These are phyloP conservation scores for Orchesellides sinensis DNA, from an alignment of 2,888 invertebrate genomes.

Conservation along the genomic window DNA sequence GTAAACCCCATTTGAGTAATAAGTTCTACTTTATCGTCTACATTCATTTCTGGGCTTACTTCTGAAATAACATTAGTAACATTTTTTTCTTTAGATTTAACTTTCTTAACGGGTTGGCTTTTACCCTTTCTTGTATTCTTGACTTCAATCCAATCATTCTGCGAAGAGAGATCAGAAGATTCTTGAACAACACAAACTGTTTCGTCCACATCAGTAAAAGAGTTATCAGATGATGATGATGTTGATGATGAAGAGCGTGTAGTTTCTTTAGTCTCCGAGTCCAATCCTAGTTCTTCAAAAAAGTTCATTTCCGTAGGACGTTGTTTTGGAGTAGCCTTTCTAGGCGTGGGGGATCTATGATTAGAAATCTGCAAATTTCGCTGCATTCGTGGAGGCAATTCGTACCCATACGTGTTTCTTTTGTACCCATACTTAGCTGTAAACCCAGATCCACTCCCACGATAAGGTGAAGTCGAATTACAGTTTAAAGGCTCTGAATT, in stretches of 20 bases:
- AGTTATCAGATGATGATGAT: slow-evolving; percentile 45
- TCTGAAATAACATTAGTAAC: neutral
- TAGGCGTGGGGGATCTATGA: slow-evolving; percentile 9
- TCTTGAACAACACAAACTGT: slow-evolving; percentile 29
- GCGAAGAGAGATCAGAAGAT: neutral
- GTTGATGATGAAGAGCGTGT: slow-evolving; percentile 47
- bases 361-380: slow-evolving; percentile 23
- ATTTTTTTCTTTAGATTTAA: slow-evolving; percentile 1
- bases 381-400: slow-evolving; percentile 50
- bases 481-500: neutral
- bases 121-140: slow-evolving; percentile 57
- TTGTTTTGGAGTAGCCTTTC: neutral
- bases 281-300: slow-evolving; percentile 43
- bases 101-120: slow-evolving; percentile 14
- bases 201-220: slow-evolving; percentile 39
- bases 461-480: slow-evolving; percentile 10
- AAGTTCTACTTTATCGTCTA: slow-evolving; percentile 69
- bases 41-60: slow-evolving; percentile 38
- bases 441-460: neutral
- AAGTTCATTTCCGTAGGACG: slow-evolving; percentile 43
- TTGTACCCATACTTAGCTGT: neutral
- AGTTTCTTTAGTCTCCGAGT: slow-evolving; percentile 22
- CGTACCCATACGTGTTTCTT: slow-evolving; percentile 44
- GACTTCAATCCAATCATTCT: slow-evolving; percentile 67
- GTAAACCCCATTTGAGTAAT: slow-evolving; percentile 72